Evolutionary conservation across 2,888 invertebrate species (phyloP).

Genomic region (Limnephilus auricula): DNA sequence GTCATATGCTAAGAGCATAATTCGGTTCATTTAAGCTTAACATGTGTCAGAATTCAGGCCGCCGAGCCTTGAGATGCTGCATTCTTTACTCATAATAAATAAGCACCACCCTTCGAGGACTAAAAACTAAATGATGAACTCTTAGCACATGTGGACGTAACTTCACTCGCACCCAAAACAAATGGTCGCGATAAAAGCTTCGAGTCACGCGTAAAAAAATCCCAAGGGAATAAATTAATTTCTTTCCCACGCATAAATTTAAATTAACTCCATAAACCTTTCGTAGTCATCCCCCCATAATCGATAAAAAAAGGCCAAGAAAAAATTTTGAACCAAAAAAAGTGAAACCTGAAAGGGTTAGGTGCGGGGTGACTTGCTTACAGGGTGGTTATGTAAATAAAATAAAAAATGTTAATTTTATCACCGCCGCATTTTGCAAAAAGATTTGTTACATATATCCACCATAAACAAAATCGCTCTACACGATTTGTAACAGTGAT

Average conservation of each 20-base stretch:
- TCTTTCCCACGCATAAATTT: conserved; percentile 67
- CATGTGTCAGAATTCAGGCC: conserved; percentile 4
- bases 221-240: conserved; percentile 63
- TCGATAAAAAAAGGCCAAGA: conserved; percentile 59
- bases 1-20: background rate
- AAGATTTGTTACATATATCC: background rate
- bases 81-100: conserved; percentile 38
- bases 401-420: background rate
- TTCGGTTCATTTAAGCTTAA: conserved; percentile 5
- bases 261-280: conserved; percentile 67
- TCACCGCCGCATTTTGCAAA: too few species aligned
- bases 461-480: background rate
- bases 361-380: conserved; percentile 61
- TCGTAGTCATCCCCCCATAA: conserved; percentile 63
- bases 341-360: conserved; percentile 64
- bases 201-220: conserved; percentile 49
- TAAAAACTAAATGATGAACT: conserved; percentile 29
- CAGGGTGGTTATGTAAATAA: conserved; percentile 23
- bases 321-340: conserved; percentile 55
- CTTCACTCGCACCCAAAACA: background rate
- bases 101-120: background rate
- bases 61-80: background rate
- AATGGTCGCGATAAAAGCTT: conserved; percentile 44
- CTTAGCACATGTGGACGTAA: background rate
- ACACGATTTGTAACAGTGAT: too few species aligned